Evolutionary conservation across 2,888 invertebrate species (phyloP), one percentile per base, ranked within the genome.

Genomic region (Leptothorax acervorum): DNA sequence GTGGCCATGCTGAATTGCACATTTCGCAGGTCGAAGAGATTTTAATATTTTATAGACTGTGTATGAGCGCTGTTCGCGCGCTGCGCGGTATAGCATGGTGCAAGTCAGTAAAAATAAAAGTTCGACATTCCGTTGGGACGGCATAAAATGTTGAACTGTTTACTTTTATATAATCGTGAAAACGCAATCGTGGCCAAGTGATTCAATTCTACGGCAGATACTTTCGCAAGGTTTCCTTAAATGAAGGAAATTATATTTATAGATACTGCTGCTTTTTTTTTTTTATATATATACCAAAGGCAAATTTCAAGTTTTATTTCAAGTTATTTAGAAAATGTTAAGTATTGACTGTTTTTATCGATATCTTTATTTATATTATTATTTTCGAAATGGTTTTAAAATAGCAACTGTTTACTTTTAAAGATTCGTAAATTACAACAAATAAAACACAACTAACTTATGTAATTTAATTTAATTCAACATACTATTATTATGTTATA

Each of bases 81-180:
- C 57, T 76, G 15, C 8, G 18, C 35, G 48, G 35, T 57, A 53
- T 31, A 15, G 55, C n/a, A 42, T 15, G 28, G 39, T 4, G 42
- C 68, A 42, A 79, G 73, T 18, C 48, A 12, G 11, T 48, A 35
- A 71, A 60, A 79, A 35, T 48, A 71, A 48, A 71, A 71, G 71
- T 71, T 79, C 18, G 78, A 57, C 79, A 57, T 79, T 71, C n/a
- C 71, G 48, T 71, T 18, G 57, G 45, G 15, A 45, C n/a, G 35
- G 28, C 39, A 68, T 68, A 55, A 42, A 42, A 51, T 42, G 55
- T 15, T 23, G 35, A 12, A 48, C 35, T 35, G 48, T 42, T 57
- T 70, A 35, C 18, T 70, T 70, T 79, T 71, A 48, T 53, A 23
- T 28, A 79, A 71, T 71, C 23, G 35, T 60, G 48, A 79, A 79